Evolutionary conservation across 2,888 invertebrate species (phyloP), one percentile per base, ranked within the genome.

Genomic region (Poecilus cupreus): DNA sequence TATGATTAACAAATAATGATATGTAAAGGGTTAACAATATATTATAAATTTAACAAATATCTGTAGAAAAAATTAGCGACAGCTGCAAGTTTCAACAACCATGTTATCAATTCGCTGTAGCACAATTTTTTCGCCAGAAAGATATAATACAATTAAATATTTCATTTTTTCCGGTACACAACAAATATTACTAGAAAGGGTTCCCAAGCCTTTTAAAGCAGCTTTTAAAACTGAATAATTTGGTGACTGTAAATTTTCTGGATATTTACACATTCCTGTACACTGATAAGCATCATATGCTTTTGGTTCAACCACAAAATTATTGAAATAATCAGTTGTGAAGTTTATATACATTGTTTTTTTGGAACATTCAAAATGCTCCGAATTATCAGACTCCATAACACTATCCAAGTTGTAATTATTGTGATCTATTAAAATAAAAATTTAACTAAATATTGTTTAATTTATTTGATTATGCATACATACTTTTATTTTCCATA

Each of bases 201-300:
- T 39, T 18, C 43, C 72, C 16, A 54, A 39, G 16, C 37, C 24
- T n/a, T 54, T 37, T 26, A 80, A 32, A 22, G 43, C 26, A 24
- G 24, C 54, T 39, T 72, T 39, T 22, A 80, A 39, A 39, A 54
- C 22, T 4, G 80, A 54, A 13, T 72, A 64, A 72, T 80, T 80
- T 39, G 32, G 68, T 18, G 32, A 68, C 5, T 80, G 32, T 24
- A 49, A 54, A 39, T 22, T 46, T 20, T 46, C 43, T n/a, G 80
- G 80, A 54, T 32, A 39, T 13, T 26, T 57, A 72, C 80, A 80
- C 2, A 5, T 0, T 18, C 80, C 80, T 39, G 18, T 16, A 80
- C 80, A 80, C 39, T 72, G 54, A 80, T 54, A 43, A 20, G 72
- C 70, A 43, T 80, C 72, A 57, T 46, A 80, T 22, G 54, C 80